Conservation (phyloP, 2,797 vertebrate species). For the Pipistrellus pipistrellus region DNA sequence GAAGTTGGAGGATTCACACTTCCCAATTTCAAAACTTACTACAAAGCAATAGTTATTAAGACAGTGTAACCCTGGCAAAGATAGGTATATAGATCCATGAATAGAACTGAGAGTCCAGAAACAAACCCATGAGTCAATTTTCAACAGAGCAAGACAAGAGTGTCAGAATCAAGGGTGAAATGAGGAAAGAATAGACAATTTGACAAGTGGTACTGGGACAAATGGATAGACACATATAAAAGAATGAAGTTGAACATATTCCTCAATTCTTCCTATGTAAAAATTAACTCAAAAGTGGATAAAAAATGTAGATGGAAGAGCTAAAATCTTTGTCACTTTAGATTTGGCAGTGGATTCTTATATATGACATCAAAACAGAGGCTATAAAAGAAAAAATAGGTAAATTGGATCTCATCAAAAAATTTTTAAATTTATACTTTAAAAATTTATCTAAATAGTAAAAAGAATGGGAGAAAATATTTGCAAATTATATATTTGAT, state of each 20-base stretch:
- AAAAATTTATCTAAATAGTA: neutral
- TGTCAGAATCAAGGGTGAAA: slow-evolving; percentile 19
- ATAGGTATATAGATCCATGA: neutral
- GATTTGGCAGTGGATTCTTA: neutral
- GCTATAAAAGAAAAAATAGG: neutral
- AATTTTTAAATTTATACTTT: neutral
- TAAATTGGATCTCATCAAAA: neutral
- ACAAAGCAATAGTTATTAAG: neutral
- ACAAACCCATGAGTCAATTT: slow-evolving; percentile 20
- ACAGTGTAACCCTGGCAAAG: neutral
- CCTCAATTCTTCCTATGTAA: neutral
- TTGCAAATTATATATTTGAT: slow-evolving; percentile 8
- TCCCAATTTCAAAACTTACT: slow-evolving; percentile 35
- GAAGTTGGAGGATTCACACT: neutral
- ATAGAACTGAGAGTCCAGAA: neutral
- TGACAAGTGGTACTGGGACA: neutral
- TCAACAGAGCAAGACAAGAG: neutral
- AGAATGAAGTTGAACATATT: neutral
- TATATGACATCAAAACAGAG: neutral
- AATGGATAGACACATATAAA: neutral
- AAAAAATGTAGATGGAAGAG: neutral
- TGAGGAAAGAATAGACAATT: neutral
- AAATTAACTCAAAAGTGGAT: neutral
- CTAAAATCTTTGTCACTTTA: neutral
- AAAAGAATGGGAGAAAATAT: neutral